phyloP scores from a whole-genome alignment of 2,797 vertebrate genomes.

The Tangara arthus region DNA sequence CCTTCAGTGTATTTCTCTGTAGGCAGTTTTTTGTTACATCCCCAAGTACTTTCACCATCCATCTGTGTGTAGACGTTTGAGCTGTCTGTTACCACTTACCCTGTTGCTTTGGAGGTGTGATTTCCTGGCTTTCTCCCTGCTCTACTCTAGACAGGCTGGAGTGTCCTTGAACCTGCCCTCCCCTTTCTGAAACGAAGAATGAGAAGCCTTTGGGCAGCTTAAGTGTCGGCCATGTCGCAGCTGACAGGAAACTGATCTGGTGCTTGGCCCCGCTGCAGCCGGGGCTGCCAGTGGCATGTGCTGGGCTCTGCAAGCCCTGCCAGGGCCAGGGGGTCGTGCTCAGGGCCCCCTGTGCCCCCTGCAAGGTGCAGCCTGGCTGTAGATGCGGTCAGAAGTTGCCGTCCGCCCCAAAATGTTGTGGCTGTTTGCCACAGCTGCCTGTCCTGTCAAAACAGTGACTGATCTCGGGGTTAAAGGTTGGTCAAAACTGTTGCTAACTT shows the following conservation, averaged over 20 bases:
- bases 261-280: constrained; percentile 49
- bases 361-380: constrained; percentile 50
- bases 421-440: constrained; percentile 69
- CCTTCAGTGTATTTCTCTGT: not conserved
- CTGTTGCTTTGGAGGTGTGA: not conserved
- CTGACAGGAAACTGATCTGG: constrained; percentile 79
- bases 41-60: not conserved
- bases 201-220: constrained; percentile 76
- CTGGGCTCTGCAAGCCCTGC: not conserved
- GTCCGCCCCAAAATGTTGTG: constrained; percentile 71
- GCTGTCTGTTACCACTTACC: not conserved
- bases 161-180: constrained; percentile 77
- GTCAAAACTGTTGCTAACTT: constrained; percentile 70
- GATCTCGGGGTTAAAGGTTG: constrained; percentile 62
- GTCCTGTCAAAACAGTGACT: constrained; percentile 75
- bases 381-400: constrained; percentile 70
- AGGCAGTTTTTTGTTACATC: not conserved
- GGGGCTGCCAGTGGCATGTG: constrained; percentile 28
- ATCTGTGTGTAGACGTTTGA: fast-evolving
- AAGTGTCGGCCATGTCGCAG: constrained; percentile 68
- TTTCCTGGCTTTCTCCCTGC: not conserved
- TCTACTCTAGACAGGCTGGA: not conserved
- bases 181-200: constrained; percentile 72
- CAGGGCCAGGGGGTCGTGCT: not conserved
- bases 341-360: not conserved